Base-by-base conservation (phyloP, 2,113 vertebrate species). In the Xenopus laevis region DNA sequence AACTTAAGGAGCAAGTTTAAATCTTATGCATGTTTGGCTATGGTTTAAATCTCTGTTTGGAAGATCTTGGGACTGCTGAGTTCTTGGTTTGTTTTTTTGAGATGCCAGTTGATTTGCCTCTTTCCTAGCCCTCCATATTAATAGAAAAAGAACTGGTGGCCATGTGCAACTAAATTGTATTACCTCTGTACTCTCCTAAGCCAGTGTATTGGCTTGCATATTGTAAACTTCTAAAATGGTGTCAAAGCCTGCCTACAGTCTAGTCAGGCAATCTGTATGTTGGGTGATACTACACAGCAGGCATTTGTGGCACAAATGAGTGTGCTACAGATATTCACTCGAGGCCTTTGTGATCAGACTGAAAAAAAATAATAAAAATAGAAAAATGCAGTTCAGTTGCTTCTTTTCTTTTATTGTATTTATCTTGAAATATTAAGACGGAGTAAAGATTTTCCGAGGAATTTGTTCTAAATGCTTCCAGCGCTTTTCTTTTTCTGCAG, bases 331-430 rank as follows among this genome's bases (percentile, higher is more conserved):
- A 85, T 91, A 93, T 93, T 95, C 91, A 94, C 91, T 92, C 83
- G 91, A 95, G 93, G 91, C 92, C 92, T 95, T 94, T 94, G 87
- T 94, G 86, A 88, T 85, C 87, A 90, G 86, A 92, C 91, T 93
- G 23, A 27, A 89, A 89, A 88, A 90, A 87, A 85, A 81, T 86
- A 93, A 87, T 84, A 84, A 82, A 85, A 85, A 88, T 81, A 90
- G 87, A 86, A 88, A 89, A 88, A 89, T 85, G 83, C 86, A 90
- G 84, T 91, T 86, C 83, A 86, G 60, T 81, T 89, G 78, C 83
- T 91, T 86, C 90, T 74, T 91, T 86, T 85, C 86, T 91, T 89
- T 81, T 91, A 86, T 87, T 79, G 85, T 71, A 79, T 84, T 88
- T 89, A 84, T 86, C 82, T 82, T 81, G 80, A 78, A 81, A 74